These are phyloP conservation scores for Acanthurus leucopareius DNA, from an alignment of 2,797 vertebrate genomes.

Conservation along the genomic window DNA sequence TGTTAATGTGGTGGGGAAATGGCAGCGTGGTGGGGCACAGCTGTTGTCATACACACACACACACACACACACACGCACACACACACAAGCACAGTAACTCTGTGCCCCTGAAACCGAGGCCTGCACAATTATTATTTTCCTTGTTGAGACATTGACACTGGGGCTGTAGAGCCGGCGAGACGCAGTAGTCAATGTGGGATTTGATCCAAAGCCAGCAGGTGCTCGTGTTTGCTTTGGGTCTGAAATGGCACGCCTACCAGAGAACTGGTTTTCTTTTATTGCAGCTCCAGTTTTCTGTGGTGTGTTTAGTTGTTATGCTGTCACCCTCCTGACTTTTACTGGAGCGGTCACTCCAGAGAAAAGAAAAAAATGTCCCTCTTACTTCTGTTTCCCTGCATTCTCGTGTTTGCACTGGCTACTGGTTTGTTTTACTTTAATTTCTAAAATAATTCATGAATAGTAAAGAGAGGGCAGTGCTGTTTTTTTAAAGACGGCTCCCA, in stretches of 20 bases:
- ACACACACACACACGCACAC: slow-evolving; percentile 6
- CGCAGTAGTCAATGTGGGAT: slow-evolving; percentile 50
- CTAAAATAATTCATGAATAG: background rate
- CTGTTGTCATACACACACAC: slow-evolving; percentile 71
- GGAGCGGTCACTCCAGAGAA: background rate
- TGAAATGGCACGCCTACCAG: background rate
- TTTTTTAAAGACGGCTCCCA: background rate
- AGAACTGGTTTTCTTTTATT: background rate
- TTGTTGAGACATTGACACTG: slow-evolving; percentile 46
- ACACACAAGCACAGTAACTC: slow-evolving; percentile 6
- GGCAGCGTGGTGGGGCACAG: slow-evolving; percentile 86
- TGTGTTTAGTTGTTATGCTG: background rate
- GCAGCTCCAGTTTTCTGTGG: background rate
- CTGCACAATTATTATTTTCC: slow-evolving; percentile 68
- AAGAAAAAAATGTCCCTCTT: too few species aligned
- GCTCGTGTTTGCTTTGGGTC: slow-evolving; percentile 39
- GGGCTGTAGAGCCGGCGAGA: slow-evolving; percentile 19
- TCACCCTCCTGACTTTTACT: background rate
- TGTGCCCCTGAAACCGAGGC: slow-evolving; percentile 37
- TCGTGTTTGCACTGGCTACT: background rate
- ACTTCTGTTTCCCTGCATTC: background rate
- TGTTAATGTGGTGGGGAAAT: slow-evolving; percentile 99
- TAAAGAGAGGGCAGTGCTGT: background rate
- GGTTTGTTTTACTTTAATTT: background rate
- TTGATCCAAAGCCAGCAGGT: slow-evolving; percentile 73